Conservation (phyloP, 2,888 invertebrate genomes). For the Cryptocephalus moraei region DNA sequence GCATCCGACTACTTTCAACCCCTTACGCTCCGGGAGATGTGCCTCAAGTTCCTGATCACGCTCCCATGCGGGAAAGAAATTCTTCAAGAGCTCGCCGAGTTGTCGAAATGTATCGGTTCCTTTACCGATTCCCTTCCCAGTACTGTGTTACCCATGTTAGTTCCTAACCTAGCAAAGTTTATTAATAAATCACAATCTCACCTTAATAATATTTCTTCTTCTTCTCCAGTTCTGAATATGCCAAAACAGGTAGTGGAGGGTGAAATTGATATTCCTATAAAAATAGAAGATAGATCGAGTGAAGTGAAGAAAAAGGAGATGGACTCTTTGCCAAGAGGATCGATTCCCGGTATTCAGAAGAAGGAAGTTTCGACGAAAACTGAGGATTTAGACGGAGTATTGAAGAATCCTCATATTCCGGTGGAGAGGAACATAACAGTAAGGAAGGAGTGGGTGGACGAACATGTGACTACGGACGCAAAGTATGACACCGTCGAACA, state of each 20-base stretch:
- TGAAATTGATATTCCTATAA: too few relatives aligned
- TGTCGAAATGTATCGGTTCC: conserved; percentile 42
- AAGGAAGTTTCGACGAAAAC: not conserved
- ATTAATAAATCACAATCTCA: conserved; percentile 6
- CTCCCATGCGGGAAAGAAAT: conserved; percentile 62
- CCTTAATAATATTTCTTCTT: conserved; percentile 14
- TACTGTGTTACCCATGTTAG: conserved; percentile 12
- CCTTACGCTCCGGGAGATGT: conserved; percentile 48
- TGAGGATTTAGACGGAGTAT: not conserved
- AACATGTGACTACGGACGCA: not conserved
- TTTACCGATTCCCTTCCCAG: conserved; percentile 18
- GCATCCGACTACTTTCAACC: conserved; percentile 12
- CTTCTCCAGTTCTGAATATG: conserved; percentile 13
- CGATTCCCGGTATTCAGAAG: not conserved
- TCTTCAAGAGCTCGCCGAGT: conserved; percentile 55
- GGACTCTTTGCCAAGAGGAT: too few relatives aligned
- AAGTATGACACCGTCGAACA: too few relatives aligned
- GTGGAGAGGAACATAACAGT: conserved; percentile 1
- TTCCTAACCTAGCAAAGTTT: conserved; percentile 6
- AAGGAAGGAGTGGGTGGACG: not conserved
- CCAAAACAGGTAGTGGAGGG: not conserved
- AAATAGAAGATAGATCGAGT: too few relatives aligned
- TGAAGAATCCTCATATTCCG: too few relatives aligned
- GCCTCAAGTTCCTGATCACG: conserved; percentile 52
- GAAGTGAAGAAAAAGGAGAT: too few relatives aligned